Base-by-base conservation (phyloP, 2,888 invertebrate species). In the Philaethria dido region DNA sequence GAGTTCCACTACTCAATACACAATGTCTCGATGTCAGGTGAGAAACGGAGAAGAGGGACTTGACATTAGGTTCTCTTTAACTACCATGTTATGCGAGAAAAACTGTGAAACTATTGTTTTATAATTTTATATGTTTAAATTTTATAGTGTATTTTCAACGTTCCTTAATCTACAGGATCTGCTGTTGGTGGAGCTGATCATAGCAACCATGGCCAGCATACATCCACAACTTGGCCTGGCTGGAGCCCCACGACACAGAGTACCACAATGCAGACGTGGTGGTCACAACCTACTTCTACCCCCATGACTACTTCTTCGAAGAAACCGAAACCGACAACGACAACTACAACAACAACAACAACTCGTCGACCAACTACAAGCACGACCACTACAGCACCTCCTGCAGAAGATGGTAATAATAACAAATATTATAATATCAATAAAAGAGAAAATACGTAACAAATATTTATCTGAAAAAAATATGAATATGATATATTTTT, bases 221-320 rank as follows among this genome's bases (percentile, higher is more conserved):
- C 86, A 73, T 72, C 90, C 0, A 92, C 93, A 3, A 87, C 89
- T 0, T 89, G 93, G 80, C 89, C 92, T 0, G 88, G 87, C 77
- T 93, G 93, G 89, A 83, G 78, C 62, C 84, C 85, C 4, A 87
- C 89, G 33, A 85, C 76, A 77, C 33, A 78, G 39, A 52, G 52
- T n/a, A 72, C 79, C 66, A 85, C 87, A 1, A 79, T 80, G 2
- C 83, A 84, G 70, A 85, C 86, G 4, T 88, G 88, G 88, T 87
- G 87, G 87, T 81, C 85, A 0, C 80, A 80, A 20, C 73, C 87
- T 4, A 82, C 80, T 0, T 80, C 73, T 36, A 72, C 73, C 18
- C 72, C 73, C 6, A 79, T 85, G 14, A 78, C 79, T 0, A 80
- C 79, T 25, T 73, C 75, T 0, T 73, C 77, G 18, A 78, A 76